phyloP scores from a whole-genome alignment of 2,888 invertebrate genomes.

The Parnassius mnemosyne region DNA sequence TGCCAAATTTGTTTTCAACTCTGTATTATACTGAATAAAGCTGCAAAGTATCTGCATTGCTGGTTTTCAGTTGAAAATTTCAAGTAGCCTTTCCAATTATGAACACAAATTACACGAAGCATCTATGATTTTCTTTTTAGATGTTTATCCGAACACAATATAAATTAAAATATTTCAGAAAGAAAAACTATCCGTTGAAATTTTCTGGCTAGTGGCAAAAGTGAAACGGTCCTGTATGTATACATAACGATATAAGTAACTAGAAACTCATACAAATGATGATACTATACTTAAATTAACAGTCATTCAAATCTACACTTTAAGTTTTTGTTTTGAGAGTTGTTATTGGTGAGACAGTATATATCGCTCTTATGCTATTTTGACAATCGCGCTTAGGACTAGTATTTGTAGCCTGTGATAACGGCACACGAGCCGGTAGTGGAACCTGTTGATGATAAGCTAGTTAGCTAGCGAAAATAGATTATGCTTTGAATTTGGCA shows the following conservation, averaged over 20 bases:
- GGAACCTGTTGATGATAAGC: constrained; percentile 79
- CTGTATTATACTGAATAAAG: constrained; percentile 2
- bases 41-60: constrained; percentile 19
- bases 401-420: constrained; percentile 79
- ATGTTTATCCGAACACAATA: too few species aligned
- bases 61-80: neutral
- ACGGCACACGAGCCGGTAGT: constrained; percentile 72
- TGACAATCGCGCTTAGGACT: constrained; percentile 17
- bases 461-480: constrained; percentile 52
- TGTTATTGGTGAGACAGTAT: neutral
- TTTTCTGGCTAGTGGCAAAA: too few species aligned
- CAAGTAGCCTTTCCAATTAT: neutral
- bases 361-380: constrained; percentile 12
- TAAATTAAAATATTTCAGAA: too few species aligned
- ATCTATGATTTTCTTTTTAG: too few species aligned
- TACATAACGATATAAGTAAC: too few species aligned
- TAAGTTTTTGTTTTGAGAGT: neutral
- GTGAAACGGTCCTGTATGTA: too few species aligned
- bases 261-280: neutral
- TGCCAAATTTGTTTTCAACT: constrained; percentile 23
- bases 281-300: constrained; percentile 7
- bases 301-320: neutral
- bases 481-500: constrained; percentile 68
- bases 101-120: too few species aligned
- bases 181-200: too few species aligned